These are phyloP conservation scores for Drosophila trapezifrons DNA, from an alignment of 1,140 invertebrate genomes.

Conservation along the genomic window DNA sequence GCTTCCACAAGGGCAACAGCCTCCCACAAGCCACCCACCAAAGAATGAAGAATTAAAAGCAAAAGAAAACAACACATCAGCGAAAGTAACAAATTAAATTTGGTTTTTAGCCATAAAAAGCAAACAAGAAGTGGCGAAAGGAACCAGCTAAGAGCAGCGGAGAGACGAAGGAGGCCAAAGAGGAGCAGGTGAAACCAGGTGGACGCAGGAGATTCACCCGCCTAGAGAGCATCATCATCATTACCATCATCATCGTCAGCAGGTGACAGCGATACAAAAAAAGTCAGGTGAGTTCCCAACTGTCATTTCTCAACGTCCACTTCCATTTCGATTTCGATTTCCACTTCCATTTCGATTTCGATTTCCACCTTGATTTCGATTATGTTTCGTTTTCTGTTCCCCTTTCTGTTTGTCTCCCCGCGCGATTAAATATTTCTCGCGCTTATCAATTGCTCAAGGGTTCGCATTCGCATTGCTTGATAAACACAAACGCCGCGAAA, in stretches of 20 bases:
- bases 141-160: constrained; percentile 18
- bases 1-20: constrained; percentile 17
- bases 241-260: constrained; percentile 10
- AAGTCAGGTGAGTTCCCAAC: constrained; percentile 64
- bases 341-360: constrained; percentile 13
- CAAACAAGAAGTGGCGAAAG: constrained; percentile 35
- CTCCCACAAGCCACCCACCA: background rate
- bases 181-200: constrained; percentile 36
- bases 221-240: constrained; percentile 7
- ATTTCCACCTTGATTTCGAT: constrained; percentile 21
- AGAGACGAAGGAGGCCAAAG: constrained; percentile 37
- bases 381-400: constrained; percentile 42
- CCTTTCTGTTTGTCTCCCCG: constrained; percentile 54
- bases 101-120: constrained; percentile 75
- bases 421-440: constrained; percentile 77
- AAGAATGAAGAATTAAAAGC: constrained; percentile 21
- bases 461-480: constrained; percentile 68
- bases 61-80: constrained; percentile 42
- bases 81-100: constrained; percentile 78
- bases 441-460: constrained; percentile 78
- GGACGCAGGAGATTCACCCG: constrained; percentile 38
- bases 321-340: constrained; percentile 27
- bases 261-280: constrained; percentile 55
- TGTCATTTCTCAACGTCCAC: constrained; percentile 9
- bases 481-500: constrained; percentile 48